Evolutionary conservation across 2,797 vertebrate species (phyloP), one percentile per base, ranked within the genome.

Genomic region (Anomalospiza imberbis): DNA sequence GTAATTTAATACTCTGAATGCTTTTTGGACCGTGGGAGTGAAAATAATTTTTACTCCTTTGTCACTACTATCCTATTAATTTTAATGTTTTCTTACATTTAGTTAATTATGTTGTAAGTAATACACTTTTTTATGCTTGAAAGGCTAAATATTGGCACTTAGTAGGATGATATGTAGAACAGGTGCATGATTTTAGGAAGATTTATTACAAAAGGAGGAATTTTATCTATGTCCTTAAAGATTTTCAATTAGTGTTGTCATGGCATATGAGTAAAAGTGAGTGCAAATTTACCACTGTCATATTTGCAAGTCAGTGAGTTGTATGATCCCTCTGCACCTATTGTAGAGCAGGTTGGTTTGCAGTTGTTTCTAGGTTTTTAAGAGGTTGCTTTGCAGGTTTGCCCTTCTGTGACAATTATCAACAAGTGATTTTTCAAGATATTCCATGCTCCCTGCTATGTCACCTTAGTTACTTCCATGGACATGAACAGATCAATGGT

Each of bases 11-110:
- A 77, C 20, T 42, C 38, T 44, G 36, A 68, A 29, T 58, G 34
- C 11, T 72, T 88, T 48, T 12, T 14, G 7, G 4, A 7, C 7
- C 1, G 3, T 0, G 3, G 3, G 15, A 6, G 16, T 24, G 21
- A 17, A n/a, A 40, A 32, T 17, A 36, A 50, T 38, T 75, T 89
- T 78, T 75, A 42, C 9, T 68, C 21, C 31, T 93, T 44, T 71
- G 15, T 84, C 36, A 18, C 15, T 80, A 4, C 14, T 67, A n/a
- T 50, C 53, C 79, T 63, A 36, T 12, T 40, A 54, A 31, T 65
- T 84, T 67, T 40, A 45, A 50, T 45, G 24, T 54, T 88, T 83
- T 63, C 28, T 71, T 54, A 17, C 10, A 32, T 28, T 31, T 70
- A 66, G 5, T 48, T 36, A 29, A 61, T 73, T 18, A 36, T 34